Percentiles rank a stretch among this genome's conserved stretches.
Evolutionary conservation across 2,888 invertebrate species (phyloP).

Genomic region (Amiota communis): DNA sequence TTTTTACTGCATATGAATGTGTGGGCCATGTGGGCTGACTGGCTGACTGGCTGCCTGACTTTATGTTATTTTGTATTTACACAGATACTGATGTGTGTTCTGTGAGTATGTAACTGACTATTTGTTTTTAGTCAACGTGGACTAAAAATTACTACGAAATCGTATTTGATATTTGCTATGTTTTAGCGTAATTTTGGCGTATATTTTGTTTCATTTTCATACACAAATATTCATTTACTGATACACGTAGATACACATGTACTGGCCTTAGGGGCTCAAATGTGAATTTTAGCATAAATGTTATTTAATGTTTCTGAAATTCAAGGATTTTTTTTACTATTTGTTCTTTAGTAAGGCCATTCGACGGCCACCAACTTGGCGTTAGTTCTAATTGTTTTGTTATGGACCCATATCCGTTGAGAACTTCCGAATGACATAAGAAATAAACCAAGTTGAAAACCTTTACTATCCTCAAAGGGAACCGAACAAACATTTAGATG

Average conservation of each 20-base stretch:
- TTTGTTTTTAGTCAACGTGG: not conserved
- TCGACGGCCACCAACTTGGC: conserved; percentile 3
- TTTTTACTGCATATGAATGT: conserved; percentile 62
- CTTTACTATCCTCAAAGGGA: not conserved
- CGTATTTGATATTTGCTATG: conserved; percentile 14
- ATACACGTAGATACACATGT: too few relatives aligned
- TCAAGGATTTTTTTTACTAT: too few relatives aligned
- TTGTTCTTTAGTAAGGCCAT: too few relatives aligned
- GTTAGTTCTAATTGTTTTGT: conserved; percentile 63
- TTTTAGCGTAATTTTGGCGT: conserved; percentile 16
- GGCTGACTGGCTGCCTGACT: too few relatives aligned
- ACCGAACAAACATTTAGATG: not conserved
- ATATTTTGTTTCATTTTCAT: not conserved
- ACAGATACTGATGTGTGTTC: not conserved
- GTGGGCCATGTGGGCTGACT: conserved; percentile 10
- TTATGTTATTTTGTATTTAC: too few relatives aligned
- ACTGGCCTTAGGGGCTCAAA: too few relatives aligned
- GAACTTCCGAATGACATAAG: conserved; percentile 15
- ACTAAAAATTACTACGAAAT: too few relatives aligned
- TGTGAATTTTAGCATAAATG: too few relatives aligned
- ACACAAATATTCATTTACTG: not conserved
- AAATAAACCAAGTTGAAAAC: not conserved
- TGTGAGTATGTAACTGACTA: conserved; percentile 2
- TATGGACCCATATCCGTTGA: conserved; percentile 63
- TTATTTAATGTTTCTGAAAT: too few relatives aligned